These are phyloP conservation scores for Resseliella maxima DNA, from an alignment of 2,888 invertebrate species.

Conservation along the genomic window DNA sequence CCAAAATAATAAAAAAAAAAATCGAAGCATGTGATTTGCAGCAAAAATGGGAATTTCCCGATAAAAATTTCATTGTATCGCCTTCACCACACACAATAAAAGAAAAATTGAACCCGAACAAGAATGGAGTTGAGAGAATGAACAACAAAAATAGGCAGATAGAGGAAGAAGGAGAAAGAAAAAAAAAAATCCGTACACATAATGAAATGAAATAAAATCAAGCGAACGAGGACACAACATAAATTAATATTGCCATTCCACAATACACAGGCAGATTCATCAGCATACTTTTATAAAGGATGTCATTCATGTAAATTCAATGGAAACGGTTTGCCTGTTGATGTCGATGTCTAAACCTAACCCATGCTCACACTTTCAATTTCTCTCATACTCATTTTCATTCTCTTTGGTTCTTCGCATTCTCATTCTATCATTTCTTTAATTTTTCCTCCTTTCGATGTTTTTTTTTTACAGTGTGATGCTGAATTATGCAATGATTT, in stretches of 20 bases:
- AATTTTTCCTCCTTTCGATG: background rate
- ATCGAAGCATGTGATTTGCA: background rate
- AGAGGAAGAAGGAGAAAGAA: background rate
- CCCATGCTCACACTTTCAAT: background rate
- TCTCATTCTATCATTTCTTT: background rate
- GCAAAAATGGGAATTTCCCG: background rate
- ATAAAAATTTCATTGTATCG: background rate
- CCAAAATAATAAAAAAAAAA: background rate
- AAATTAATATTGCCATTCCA: constrained; percentile 4
- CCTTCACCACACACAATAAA: background rate
- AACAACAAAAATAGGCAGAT: background rate
- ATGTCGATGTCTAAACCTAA: background rate
- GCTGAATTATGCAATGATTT: constrained; percentile 25
- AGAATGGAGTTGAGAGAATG: background rate
- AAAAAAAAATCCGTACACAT: background rate
- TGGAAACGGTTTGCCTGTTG: constrained; percentile 17
- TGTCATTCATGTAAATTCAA: constrained; percentile 8
- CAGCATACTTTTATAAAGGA: constrained; percentile 17
- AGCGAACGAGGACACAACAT: background rate
- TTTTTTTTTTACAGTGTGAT: background rate
- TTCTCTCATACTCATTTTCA: background rate
- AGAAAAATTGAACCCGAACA: no score
- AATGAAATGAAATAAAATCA: constrained; percentile 45
- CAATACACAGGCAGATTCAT: background rate
- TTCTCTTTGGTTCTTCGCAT: background rate